A percentile compares a stretch with the other conserved stretches of the same genome.
phyloP scores from a whole-genome alignment of 2,888 invertebrate species.

The Malachius bipustulatus region DNA sequence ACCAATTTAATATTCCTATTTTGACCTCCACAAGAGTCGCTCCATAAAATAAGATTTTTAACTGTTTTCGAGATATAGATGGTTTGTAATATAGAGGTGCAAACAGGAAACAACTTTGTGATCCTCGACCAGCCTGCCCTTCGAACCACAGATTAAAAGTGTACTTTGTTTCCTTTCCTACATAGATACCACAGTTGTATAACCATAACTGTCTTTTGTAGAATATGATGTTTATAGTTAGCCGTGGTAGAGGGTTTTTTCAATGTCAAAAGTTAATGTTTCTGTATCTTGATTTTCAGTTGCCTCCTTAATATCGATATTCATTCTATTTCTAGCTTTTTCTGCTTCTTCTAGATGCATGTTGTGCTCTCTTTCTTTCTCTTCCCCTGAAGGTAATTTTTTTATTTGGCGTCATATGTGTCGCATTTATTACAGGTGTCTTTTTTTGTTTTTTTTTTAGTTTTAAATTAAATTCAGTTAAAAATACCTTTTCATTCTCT shows the following conservation, averaged over 20 bases:
- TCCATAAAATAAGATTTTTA: conserved; percentile 15
- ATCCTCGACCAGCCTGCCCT: conserved; percentile 19
- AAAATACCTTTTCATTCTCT: conserved; percentile 10
- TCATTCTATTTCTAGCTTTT: conserved; percentile 11
- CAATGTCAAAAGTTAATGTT: conserved; percentile 17
- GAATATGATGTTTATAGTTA: conserved; percentile 18
- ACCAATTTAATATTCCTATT: conserved; percentile 21
- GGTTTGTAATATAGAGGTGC: conserved; percentile 10
- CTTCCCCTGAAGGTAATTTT: not conserved
- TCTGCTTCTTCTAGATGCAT: conserved; percentile 6
- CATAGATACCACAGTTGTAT: conserved; percentile 19
- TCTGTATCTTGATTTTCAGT: conserved; percentile 6
- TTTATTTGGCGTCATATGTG: conserved; percentile 4
- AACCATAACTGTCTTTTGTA: conserved; percentile 23
- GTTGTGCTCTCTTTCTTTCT: conserved; percentile 6
- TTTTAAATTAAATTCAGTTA: conserved; percentile 9
- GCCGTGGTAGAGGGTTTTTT: conserved; percentile 16
- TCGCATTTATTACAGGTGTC: conserved; percentile 11
- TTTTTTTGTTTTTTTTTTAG: no score
- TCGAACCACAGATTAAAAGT: conserved; percentile 17
- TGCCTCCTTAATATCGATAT: conserved; percentile 3
- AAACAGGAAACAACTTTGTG: conserved; percentile 19
- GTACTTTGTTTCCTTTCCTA: conserved; percentile 11
- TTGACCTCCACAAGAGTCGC: conserved; percentile 19
- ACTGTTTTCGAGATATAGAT: conserved; percentile 9